Base-by-base conservation (phyloP, 2,113 vertebrate species). In the Heloderma charlesbogerti region DNA sequence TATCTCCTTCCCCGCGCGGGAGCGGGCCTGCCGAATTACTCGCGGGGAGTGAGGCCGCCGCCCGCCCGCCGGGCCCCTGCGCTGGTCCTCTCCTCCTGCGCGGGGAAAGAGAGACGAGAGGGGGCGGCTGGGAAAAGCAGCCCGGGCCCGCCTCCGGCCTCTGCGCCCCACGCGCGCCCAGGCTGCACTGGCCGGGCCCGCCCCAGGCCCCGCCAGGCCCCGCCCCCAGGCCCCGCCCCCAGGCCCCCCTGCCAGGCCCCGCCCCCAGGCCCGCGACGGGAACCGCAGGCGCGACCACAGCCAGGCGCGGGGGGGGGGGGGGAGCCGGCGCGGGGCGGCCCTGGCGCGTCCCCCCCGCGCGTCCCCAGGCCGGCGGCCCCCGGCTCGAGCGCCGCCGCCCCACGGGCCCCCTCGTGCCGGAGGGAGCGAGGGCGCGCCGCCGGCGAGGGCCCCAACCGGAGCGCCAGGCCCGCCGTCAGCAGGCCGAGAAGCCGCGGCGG, bases 81-180 rank as follows among this genome's bases (percentile, higher is more conserved):
- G 37, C 74, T 72, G 31, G 29, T n/a, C 71, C 20, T n/a, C 13
- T 6, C 4, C 18, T 3, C 81, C 3, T n/a, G 0, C n/a, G 2
- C 4, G 16, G 6, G 31, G 13, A 51, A 22, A 31, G 4, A 40
- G 40, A 2, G 75, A 22, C 15, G 74, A 31, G 31, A 31, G 72
- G 34, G 22, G 37, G 6, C 20, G 51, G 5, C 60, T 2, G 60
- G 60, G 22, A 4, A 13, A 29, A 48, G 63, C 40, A 34, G 40
- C 84, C 1, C 43, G 10, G 84, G 4, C 5, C 18, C 45, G 1
- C 12, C 5, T 31, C 9, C 54, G 2, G 4, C 13, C 66, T 45
- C 45, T 0, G 18, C 4, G 6, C 34, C 60, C 4, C 25, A 1
- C 1, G 1, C 1, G 7, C 18, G 40, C 29, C 27, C 84, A 3